Base-by-base conservation (phyloP, 2,888 invertebrate genomes). In the Bugulina stolonifera region DNA sequence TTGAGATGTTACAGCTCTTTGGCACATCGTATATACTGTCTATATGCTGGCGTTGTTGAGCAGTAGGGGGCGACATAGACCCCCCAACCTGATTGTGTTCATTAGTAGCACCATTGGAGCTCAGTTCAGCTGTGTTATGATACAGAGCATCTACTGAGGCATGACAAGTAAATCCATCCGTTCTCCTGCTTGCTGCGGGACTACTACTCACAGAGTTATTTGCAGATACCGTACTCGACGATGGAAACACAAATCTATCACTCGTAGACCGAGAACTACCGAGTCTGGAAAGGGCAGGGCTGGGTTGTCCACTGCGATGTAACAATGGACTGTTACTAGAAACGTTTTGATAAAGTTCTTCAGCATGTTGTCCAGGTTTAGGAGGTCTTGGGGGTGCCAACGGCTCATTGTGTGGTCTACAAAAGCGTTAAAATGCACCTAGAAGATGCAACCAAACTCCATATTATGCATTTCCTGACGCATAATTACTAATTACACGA, bases 361-460 rank as follows among this genome's bases (percentile, higher is more conserved):
- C 64, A 29, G 64, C 25, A 3, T 22, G 10, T n/a, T 64, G 64
- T 5, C 29, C 32, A 2, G 27, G 64, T 64, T 64, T 64, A 14
- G 64, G 64, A 32, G 64, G 64, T 32, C 64, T 22, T 3, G 64
- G 64, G 14, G 64, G 64, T 18, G 27, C 64, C 64, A 64, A 32
- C 32, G 22, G 64, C 10, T 64, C 64, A 18, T 43, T 43, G 43
- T 43, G 43, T 5, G 5, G 43, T 43, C 43, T 43, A 43, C 43
- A 43, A 43, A n/a, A n/a, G n/a, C n/a, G n/a, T n/a, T n/a, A n/a
- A n/a, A n/a, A n/a, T n/a, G n/a, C n/a, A n/a, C n/a, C n/a, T n/a
- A n/a, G n/a, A n/a, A n/a, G n/a, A n/a, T n/a, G n/a, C n/a, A n/a
- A n/a, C n/a, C n/a, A n/a, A n/a, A n/a, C n/a, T n/a, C n/a, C n/a